These are phyloP conservation scores for Limnodromus scolopaceus DNA, from an alignment of 2,797 vertebrate genomes.

Conservation along the genomic window DNA sequence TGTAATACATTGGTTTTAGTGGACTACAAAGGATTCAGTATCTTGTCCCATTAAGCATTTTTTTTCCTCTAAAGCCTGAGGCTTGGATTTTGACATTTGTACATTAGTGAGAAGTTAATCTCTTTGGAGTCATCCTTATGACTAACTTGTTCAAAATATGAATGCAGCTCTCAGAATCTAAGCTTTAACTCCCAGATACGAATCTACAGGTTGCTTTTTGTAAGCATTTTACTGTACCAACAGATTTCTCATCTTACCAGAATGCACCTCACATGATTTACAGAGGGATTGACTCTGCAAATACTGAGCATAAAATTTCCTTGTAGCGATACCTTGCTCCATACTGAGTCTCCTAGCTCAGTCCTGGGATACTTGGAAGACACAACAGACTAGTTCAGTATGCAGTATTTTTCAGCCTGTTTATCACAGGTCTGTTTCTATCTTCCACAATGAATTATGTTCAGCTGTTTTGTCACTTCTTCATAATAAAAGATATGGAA, in stretches of 20 bases:
- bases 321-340: neutral
- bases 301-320: neutral
- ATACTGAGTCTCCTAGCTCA: neutral
- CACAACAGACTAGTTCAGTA: neutral
- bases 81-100: neutral
- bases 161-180: neutral
- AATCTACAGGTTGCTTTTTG: neutral
- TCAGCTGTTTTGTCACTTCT: neutral
- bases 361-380: neutral
- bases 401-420: neutral
- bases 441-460: neutral
- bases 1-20: neutral
- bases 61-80: neutral
- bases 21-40: constrained; percentile 12
- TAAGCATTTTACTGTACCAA: neutral
- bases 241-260: neutral
- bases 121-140: neutral
- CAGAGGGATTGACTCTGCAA: neutral
- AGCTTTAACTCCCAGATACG: neutral
- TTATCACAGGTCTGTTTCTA: neutral
- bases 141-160: neutral
- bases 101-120: neutral
- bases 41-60: neutral
- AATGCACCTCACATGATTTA: neutral
- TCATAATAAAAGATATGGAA: neutral